phyloP scores from a whole-genome alignment of 53 echinoderm and acorn worm species.

The Echinarachnius parma region DNA sequence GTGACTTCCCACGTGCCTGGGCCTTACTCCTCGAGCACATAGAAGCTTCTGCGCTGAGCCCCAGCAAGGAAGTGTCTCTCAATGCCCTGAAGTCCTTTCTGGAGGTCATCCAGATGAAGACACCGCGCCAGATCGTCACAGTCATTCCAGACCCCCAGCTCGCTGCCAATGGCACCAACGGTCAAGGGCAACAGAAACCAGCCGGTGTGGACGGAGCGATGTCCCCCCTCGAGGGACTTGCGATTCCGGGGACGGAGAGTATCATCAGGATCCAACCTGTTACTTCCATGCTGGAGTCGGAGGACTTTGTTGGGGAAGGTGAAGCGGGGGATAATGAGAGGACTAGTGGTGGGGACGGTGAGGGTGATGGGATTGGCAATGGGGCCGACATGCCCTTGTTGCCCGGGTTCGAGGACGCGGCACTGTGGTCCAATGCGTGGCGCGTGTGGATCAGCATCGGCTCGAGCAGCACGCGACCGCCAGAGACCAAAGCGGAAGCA shows the following conservation, averaged over 20 bases:
- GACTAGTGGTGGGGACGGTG: constrained; percentile 11
- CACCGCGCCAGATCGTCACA: constrained; percentile 52
- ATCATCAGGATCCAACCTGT: constrained; percentile 28
- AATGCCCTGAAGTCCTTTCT: constrained; percentile 92
- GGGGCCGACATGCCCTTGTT: too few relatives aligned
- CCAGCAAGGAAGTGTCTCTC: constrained; percentile 91
- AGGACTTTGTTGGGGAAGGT: not conserved
- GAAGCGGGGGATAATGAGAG: constrained; percentile 33
- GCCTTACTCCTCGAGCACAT: constrained; percentile 87
- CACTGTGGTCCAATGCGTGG: constrained; percentile 94
- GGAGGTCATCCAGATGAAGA: constrained; percentile 83
- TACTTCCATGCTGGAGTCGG: not conserved
- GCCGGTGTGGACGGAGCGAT: not conserved
- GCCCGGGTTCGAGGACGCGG: constrained; percentile 57
- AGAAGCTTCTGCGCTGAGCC: constrained; percentile 84
- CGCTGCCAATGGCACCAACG: too few relatives aligned
- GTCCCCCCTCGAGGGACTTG: not conserved
- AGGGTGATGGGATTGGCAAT: not conserved
- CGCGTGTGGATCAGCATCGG: constrained; percentile 94
- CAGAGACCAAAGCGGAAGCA: constrained; percentile 56
- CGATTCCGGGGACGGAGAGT: constrained; percentile 2
- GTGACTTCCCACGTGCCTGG: constrained; percentile 98
- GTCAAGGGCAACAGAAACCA: constrained; percentile 1
- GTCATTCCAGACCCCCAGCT: constrained; percentile 28
- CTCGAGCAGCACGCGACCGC: constrained; percentile 73